Base-by-base conservation (phyloP, 2,113 vertebrate genomes). In the Notothenia rossii region DNA sequence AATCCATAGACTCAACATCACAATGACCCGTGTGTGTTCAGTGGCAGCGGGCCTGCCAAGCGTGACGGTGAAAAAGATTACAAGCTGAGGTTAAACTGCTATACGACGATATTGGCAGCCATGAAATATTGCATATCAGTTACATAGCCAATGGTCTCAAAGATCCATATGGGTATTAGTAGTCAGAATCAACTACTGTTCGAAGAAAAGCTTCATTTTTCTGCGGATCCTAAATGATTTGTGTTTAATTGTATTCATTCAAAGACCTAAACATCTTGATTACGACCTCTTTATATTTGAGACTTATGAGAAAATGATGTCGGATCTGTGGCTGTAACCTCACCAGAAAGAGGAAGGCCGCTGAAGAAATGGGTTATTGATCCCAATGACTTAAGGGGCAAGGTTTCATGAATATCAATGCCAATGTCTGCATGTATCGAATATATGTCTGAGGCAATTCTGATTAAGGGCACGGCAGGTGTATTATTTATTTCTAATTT, bases 331-430 rank as follows among this genome's bases (percentile, higher is more conserved):
- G 25, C 70, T 51, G 22, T 72, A 49, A 73, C 25, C 18, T 18
- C 18, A 33, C 14, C 33, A 61, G 48, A 43, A 29, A 54, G 51
- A 29, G 53, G 79, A 60, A 14, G 49, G 51, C 20, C 6, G 1
- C 29, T n/a, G 20, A 56, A 55, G 60, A 63, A 86, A 82, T 72
- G 76, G 25, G 33, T 72, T 82, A 86, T 88, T 65, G 81, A 88
- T 86, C 78, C 17, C 0, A 60, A 71, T 20, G 20, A 62, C 65
- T 74, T 68, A 46, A 61, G 70, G 55, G 9, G 65, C 56, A 13
- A 20, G 55, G 13, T 64, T 72, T 73, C 50, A 59, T 56, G 40
- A 56, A 36, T 61, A 73, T 49, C 58, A 66, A 61, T 76, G 59
- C 36, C 36, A 7, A 40, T 29, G 29, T 29, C 29, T 29, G 29